phyloP scores from a whole-genome alignment of 2,797 vertebrate species.

The Anguilla anguilla region DNA sequence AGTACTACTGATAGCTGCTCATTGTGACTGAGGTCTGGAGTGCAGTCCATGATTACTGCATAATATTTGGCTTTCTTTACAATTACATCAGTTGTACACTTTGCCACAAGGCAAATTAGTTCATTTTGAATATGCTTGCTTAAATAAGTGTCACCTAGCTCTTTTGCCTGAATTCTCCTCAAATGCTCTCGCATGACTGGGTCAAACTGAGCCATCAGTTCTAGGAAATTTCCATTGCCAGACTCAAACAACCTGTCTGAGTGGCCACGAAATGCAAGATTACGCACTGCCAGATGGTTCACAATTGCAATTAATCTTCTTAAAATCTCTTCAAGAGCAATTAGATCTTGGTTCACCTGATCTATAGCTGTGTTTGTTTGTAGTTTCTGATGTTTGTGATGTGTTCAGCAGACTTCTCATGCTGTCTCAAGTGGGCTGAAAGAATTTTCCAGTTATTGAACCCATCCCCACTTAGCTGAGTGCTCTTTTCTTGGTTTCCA shows the following conservation, averaged over 20 bases:
- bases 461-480: constrained; percentile 15
- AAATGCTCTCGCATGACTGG: constrained; percentile 31
- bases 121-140: constrained; percentile 38
- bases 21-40: constrained; percentile 30
- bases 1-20: constrained; percentile 33
- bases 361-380: constrained; percentile 29
- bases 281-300: constrained; percentile 36
- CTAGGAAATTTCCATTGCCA: constrained; percentile 29
- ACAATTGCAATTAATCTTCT: constrained; percentile 32
- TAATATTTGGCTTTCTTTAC: constrained; percentile 35
- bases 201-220: constrained; percentile 36
- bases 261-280: constrained; percentile 34
- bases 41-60: constrained; percentile 39
- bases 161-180: constrained; percentile 34
- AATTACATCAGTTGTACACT: constrained; percentile 26
- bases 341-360: constrained; percentile 29
- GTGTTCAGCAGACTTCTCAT: constrained; percentile 26
- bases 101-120: constrained; percentile 19
- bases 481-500: not conserved
- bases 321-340: constrained; percentile 34
- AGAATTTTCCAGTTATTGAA: constrained; percentile 33
- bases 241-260: constrained; percentile 29
- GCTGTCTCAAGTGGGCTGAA: constrained; percentile 12
- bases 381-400: constrained; percentile 28
- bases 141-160: constrained; percentile 19